Evolutionary conservation across 1,140 invertebrate species (phyloP).

Genomic region (Goniozus legneri): DNA sequence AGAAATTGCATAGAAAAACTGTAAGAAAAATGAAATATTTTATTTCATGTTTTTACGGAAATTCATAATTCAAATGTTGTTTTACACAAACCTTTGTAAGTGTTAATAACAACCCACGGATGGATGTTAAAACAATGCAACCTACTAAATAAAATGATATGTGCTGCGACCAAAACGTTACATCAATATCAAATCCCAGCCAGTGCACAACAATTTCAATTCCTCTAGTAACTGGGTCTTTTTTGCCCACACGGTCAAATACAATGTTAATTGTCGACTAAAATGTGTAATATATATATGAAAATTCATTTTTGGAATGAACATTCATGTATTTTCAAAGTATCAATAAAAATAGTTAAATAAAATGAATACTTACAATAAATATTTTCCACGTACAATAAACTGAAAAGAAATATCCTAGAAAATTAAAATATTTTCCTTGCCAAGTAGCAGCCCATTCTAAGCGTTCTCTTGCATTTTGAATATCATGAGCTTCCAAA

Average conservation of each 20-base stretch:
- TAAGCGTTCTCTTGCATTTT: conserved; percentile 88
- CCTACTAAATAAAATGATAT: conserved; percentile 96
- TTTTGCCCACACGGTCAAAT: conserved; percentile 97
- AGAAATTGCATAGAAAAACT: conserved; percentile 99
- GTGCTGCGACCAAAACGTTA: conserved; percentile 98
- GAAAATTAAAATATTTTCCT: conserved; percentile 98
- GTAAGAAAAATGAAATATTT: conserved; percentile 43
- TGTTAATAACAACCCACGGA: conserved; percentile 91
- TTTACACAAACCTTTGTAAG: conserved; percentile 82
- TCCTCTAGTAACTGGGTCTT: conserved; percentile 95
- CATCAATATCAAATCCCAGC: conserved; percentile 95
- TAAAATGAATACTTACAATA: conserved; percentile 80
- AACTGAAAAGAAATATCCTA: conserved; percentile 98
- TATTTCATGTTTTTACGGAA: background rate
- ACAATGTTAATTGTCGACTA: conserved; percentile 97
- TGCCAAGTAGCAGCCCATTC: conserved; percentile 96
- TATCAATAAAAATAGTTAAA: no score
- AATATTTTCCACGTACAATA: conserved; percentile 99
- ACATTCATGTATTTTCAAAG: conserved; percentile 10
- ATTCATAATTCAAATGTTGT: background rate
- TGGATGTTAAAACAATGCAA: conserved; percentile 97
- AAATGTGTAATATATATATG: no score
- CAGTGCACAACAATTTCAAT: conserved; percentile 97
- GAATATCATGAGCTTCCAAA: conserved; percentile 90
- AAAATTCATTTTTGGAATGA: conserved; percentile 4